These are phyloP conservation scores for Toxotes chatareus DNA, from an alignment of 2,113 vertebrate genomes.

Conservation along the genomic window DNA sequence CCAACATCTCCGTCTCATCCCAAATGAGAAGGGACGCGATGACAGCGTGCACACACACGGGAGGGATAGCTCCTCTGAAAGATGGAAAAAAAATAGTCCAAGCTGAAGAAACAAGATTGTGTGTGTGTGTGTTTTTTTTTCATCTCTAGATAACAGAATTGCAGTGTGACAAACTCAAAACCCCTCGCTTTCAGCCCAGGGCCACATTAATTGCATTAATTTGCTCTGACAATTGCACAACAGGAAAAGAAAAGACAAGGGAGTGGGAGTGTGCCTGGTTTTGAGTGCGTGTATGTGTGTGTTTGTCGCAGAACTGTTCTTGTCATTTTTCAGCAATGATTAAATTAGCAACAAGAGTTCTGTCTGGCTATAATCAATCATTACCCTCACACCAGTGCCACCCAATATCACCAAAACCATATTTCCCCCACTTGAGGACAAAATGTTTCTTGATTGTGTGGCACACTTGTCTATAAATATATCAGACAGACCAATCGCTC, in stretches of 20 bases:
- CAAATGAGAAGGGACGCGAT: slow-evolving; percentile 62
- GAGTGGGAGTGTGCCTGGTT: slow-evolving; percentile 67
- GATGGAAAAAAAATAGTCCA: slow-evolving; percentile 61
- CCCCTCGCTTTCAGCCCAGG: slow-evolving; percentile 79
- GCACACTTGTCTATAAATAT: slow-evolving; percentile 84
- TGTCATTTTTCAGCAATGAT: slow-evolving; percentile 83
- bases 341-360: slow-evolving; percentile 86
- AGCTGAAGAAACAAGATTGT: slow-evolving; percentile 75
- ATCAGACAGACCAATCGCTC: slow-evolving; percentile 73
- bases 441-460: slow-evolving; percentile 83
- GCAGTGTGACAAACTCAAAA: slow-evolving; percentile 84
- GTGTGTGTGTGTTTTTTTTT: slow-evolving; percentile 45
- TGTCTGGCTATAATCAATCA: slow-evolving; percentile 88
- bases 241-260: slow-evolving; percentile 75
- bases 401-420: slow-evolving; percentile 79
- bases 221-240: slow-evolving; percentile 83
- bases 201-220: slow-evolving; percentile 84
- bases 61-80: slow-evolving; percentile 71
- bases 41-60: slow-evolving; percentile 60
- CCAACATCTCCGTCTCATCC: slow-evolving; percentile 69
- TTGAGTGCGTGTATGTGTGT: slow-evolving; percentile 65
- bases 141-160: slow-evolving; percentile 86
- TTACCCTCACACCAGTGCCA: slow-evolving; percentile 80
- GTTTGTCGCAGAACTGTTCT: slow-evolving; percentile 74
- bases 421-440: slow-evolving; percentile 83